A percentile compares a stretch with the other conserved stretches of the same genome.
Evolutionary conservation across 92 coral and sea anemone genomes (phyloP).

Genomic region (Ricordea florida): DNA sequence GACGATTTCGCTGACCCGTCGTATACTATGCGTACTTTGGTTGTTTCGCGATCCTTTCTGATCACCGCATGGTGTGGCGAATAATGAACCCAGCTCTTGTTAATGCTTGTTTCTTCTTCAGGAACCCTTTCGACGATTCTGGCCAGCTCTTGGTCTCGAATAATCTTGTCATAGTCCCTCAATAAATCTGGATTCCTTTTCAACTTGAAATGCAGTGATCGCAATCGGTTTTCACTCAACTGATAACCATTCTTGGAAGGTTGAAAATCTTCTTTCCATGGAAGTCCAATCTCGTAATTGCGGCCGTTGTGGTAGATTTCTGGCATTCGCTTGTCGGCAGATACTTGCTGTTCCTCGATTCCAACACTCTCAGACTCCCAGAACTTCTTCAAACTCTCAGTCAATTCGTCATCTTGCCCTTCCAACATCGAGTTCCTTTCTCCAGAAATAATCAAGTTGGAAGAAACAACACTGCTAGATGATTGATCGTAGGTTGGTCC

Average conservation of each 20-base stretch:
- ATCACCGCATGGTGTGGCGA: conserved; percentile 55
- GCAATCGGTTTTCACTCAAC: too few relatives aligned
- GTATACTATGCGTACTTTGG: conserved; percentile 45
- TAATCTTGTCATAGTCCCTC: conserved; percentile 23
- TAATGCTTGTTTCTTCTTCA: not conserved
- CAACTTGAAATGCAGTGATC: conserved; percentile 1
- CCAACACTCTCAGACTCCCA: not conserved
- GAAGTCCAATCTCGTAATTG: conserved; percentile 14
- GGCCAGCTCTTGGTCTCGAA: conserved; percentile 31
- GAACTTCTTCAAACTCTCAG: conserved; percentile 17
- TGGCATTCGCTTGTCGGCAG: not conserved
- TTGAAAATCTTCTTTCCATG: conserved; percentile 27
- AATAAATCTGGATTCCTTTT: conserved; percentile 13
- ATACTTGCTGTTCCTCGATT: not conserved
- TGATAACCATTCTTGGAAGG: not conserved
- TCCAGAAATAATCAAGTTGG: conserved; percentile 54
- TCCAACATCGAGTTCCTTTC: not conserved
- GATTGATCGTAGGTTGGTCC: conserved; percentile 33
- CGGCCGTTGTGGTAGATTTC: conserved; percentile 14
- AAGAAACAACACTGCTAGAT: not conserved
- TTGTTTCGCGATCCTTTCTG: conserved; percentile 50
- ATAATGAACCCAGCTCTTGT: conserved; percentile 16
- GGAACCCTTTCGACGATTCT: conserved; percentile 20
- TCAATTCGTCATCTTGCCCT: conserved; percentile 7
- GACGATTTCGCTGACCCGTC: conserved; percentile 38